Evolutionary conservation across 1,140 invertebrate species (phyloP).

Genomic region (Panulirus ornatus): DNA sequence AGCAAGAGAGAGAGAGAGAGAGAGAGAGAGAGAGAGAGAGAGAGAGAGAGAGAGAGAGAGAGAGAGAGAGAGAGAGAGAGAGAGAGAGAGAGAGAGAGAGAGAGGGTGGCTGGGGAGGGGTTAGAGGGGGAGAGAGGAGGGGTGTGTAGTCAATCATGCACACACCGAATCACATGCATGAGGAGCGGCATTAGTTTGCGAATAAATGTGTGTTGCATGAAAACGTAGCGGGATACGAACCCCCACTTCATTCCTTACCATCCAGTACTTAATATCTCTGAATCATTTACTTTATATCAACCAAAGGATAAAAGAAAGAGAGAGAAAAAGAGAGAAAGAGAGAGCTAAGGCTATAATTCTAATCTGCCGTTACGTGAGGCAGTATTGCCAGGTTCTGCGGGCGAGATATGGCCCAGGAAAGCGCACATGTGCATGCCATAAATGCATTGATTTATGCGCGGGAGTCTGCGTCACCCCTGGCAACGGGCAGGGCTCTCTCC

Average conservation of each 20-base stretch:
- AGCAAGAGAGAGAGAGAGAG: neutral
- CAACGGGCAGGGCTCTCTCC: neutral
- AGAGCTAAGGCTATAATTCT: neutral
- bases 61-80: neutral
- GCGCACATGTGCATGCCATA: conserved; percentile 60
- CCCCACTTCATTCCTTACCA: too few species aligned
- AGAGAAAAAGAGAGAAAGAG: neutral
- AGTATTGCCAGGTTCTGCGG: neutral
- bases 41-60: neutral
- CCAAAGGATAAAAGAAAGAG: conserved; percentile 2
- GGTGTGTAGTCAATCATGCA: too few species aligned
- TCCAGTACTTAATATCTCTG: too few species aligned
- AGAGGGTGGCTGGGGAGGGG: too few species aligned
- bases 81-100: neutral
- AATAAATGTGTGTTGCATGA: too few species aligned
- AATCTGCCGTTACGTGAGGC: too few species aligned
- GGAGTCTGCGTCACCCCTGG: conserved; percentile 37
- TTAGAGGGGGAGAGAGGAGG: neutral
- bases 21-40: neutral
- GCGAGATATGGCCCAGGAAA: conserved; percentile 1
- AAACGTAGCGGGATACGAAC: too few species aligned
- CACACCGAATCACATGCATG: too few species aligned
- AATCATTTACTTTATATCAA: too few species aligned
- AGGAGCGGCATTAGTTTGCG: too few species aligned
- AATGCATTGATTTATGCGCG: conserved; percentile 66